Base-by-base conservation (phyloP, 1,140 invertebrate genomes). In the Steinernema feltiae region DNA sequence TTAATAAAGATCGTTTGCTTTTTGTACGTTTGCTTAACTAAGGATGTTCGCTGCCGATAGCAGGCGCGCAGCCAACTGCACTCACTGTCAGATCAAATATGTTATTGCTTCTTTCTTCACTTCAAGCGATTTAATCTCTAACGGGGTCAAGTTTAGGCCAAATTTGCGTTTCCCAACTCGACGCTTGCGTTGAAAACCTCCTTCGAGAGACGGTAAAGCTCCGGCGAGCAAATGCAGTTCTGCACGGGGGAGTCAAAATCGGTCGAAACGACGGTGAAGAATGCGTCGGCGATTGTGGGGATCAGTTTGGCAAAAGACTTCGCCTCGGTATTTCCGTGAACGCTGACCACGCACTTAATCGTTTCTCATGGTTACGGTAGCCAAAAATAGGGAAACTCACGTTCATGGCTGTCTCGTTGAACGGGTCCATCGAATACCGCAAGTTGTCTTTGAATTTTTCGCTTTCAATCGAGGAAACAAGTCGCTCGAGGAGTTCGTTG, bases 141-240 rank as follows among this genome's bases (percentile, higher is more conserved):
- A n/a, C n/a, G n/a, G n/a, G n/a, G n/a, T n/a, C n/a, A n/a, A n/a
- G n/a, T n/a, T n/a, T n/a, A n/a, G n/a, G n/a, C n/a, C n/a, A n/a
- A n/a, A 18, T 18, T 41, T 18, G 35, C 35, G 7, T 18, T 41
- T 7, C 18, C 35, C 35, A 41, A 41, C 7, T n/a, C 35, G 24
- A 63, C 24, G 24, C 24, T 63, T 27, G 77, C 30, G 30, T 78
- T 77, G 30, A 79, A 81, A n/a, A 76, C 78, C 1, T 69, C 53
- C 18, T 73, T 48, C 17, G 74, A 73, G 72, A 82, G 83, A 69
- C 76, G 72, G 77, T 84, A 78, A 3, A 84, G 74, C 48, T 85
- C 83, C 0, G 79, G 48, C 21, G 78, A 82, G 70, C 32, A 74
- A n/a, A 84, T 32, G 29, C 69, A 63, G 27, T 76, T 74, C 46